phyloP scores from a whole-genome alignment of 2,888 invertebrate genomes.

The Conistra vaccinii region DNA sequence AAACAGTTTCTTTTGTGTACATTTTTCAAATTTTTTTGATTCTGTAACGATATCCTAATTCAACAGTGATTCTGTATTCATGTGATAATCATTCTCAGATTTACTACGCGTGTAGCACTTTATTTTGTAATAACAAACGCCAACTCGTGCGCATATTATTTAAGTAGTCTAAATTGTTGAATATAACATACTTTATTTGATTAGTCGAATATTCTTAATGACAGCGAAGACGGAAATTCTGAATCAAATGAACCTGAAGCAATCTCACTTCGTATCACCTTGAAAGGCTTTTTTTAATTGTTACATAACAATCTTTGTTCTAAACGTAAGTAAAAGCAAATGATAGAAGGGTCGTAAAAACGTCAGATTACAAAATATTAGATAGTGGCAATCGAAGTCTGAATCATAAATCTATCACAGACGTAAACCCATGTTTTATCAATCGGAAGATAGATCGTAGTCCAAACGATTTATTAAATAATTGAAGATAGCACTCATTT shows the following conservation, averaged over 20 bases:
- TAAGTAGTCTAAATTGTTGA: constrained; percentile 10
- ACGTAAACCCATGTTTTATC: constrained; percentile 35
- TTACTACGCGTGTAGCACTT: constrained; percentile 20
- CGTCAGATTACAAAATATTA: constrained; percentile 24
- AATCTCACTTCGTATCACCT: constrained; percentile 32
- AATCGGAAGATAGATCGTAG: constrained; percentile 16
- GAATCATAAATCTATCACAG: constrained; percentile 41
- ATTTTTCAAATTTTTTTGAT: constrained; percentile 1
- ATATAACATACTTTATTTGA: constrained; percentile 13
- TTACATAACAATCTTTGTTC: constrained; percentile 13
- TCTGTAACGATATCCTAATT: constrained; percentile 16
- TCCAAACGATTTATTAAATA: constrained; percentile 15
- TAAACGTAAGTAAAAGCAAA: constrained; percentile 30
- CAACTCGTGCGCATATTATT: constrained; percentile 10
- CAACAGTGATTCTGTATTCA: constrained; percentile 26
- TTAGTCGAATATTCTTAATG: constrained; percentile 18
- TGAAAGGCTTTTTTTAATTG: constrained; percentile 23
- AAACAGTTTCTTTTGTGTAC: constrained; percentile 6
- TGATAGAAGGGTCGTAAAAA: constrained; percentile 24
- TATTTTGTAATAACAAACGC: constrained; percentile 32
- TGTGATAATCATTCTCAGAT: constrained; percentile 24
- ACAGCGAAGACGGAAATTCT: constrained; percentile 43
- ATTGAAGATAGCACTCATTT: neutral
- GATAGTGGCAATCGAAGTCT: constrained; percentile 34
- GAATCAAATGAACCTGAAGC: constrained; percentile 35